A percentile compares a stretch with the other conserved stretches of the same genome.
phyloP scores from a whole-genome alignment of 2,113 vertebrate genomes.

The Protomyctophum bolini region DNA sequence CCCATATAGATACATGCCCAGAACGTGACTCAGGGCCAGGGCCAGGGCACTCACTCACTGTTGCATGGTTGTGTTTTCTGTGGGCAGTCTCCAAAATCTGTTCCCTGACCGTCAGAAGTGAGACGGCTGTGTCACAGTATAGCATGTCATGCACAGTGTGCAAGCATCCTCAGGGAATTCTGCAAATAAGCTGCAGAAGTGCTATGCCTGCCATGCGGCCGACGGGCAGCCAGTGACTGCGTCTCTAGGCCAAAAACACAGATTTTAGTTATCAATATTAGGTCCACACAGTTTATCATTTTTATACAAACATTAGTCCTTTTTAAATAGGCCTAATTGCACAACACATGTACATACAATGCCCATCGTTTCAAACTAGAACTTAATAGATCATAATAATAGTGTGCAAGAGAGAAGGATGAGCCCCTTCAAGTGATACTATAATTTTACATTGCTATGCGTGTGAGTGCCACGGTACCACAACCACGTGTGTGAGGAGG shows the following conservation, averaged over 20 bases:
- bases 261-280: too few species aligned
- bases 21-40: conserved; percentile 37
- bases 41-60: background rate
- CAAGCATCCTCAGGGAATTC: background rate
- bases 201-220: background rate
- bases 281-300: background rate
- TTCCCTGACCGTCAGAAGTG: conserved; percentile 13
- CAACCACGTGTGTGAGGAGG: conserved; percentile 4
- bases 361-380: too few species aligned
- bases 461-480: too few species aligned
- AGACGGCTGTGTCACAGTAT: conserved; percentile 28
- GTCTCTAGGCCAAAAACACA: background rate
- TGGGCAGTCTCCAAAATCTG: conserved; percentile 16
- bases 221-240: background rate
- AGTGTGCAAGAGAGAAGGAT: too few species aligned
- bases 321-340: too few species aligned
- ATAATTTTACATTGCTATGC: too few species aligned
- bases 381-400: too few species aligned
- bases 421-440: too few species aligned
- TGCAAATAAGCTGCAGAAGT: background rate
- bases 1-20: conserved; percentile 24
- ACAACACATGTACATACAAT: too few species aligned
- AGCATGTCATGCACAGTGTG: conserved; percentile 9
- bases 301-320: too few species aligned
- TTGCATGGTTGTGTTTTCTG: background rate